A percentile compares a stretch with the other conserved stretches of the same genome.
phyloP scores from a whole-genome alignment of 2,888 invertebrate genomes.

The Campoplex capitator region DNA sequence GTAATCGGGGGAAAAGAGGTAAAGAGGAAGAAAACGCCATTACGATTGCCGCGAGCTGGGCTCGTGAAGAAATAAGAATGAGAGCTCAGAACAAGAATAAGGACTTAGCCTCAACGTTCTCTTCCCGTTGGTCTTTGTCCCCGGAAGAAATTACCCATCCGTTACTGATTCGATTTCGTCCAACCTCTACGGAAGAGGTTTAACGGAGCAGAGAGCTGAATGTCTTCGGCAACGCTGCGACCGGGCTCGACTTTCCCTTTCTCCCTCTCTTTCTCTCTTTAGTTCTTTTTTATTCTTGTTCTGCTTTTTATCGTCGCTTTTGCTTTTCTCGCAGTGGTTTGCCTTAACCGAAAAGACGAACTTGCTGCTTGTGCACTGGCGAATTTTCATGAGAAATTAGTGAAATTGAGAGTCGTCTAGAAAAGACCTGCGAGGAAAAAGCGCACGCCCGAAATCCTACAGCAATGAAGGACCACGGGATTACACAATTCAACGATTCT shows the following conservation, averaged over 20 bases:
- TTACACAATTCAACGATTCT: neutral
- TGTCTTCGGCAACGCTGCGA: conserved; percentile 73
- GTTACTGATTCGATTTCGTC: conserved; percentile 77
- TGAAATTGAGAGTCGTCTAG: conserved; percentile 11
- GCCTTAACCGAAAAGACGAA: conserved; percentile 31
- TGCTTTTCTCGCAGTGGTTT: conserved; percentile 41
- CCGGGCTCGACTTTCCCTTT: conserved; percentile 32
- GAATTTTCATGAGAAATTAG: conserved; percentile 62
- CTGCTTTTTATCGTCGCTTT: conserved; percentile 1
- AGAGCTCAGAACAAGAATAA: conserved; percentile 25
- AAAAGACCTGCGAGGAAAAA: neutral
- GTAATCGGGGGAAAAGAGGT: conserved; percentile 5
- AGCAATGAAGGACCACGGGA: neutral
- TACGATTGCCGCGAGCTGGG: conserved; percentile 44
- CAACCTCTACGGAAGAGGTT: conserved; percentile 68
- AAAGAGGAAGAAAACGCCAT: conserved; percentile 47
- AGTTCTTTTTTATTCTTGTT: conserved; percentile 10
- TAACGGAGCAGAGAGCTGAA: conserved; percentile 76
- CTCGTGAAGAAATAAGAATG: conserved; percentile 20
- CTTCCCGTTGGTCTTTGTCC: conserved; percentile 69
- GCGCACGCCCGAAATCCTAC: neutral
- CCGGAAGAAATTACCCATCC: conserved; percentile 75
- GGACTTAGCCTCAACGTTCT: conserved; percentile 45
- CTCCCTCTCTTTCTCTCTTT: neutral
- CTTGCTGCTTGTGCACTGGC: conserved; percentile 17